Evolutionary conservation across 1,140 invertebrate genomes (phyloP), one percentile per base, ranked within the genome.

Genomic region (Brachionus paranguensis): DNA sequence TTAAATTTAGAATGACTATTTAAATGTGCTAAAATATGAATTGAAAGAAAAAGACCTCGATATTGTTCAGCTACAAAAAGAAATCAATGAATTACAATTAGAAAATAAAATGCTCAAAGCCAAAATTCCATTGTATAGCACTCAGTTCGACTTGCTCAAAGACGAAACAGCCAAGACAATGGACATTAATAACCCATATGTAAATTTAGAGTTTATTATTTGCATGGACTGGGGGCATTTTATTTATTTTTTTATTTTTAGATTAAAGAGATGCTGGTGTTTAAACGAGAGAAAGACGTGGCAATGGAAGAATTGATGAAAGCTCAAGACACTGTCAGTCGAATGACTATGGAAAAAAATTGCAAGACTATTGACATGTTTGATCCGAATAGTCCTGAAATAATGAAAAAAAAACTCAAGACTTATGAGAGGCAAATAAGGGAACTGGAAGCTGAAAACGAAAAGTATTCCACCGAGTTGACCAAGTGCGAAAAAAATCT

Each of bases 41-140:
- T 33, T 83, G 29, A 47, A 72, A 70, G 81, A 83, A 83, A 83
- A 83, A 83, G 81, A 83, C 20, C 33, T 83, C 14, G 81, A 83
- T 83, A 68, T 83, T 33, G 43, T 50, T 47, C 60, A 83, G 43
- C 27, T 83, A 70, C 81, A 83, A 68, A 83, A 83, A 83, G 81
- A 68, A 83, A 68, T 83, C 12, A 50, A 83, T 68, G 81, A 83
- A 70, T 55, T 83, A 50, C 64, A 83, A 70, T 53, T 83, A 17
- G 81, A 83, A 41, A 83, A 83, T 70, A 83, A 83, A 70, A 70
- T 72, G 37, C 81, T 83, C 17, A 68, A 70, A 70, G 60, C 81
- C 17, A 83, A 79, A 79, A 60, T 79, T 43, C 76, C 76, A 43
- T 60, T 76, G 20, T 76, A 50, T 76, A 50, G 20, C 10, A 50